A percentile compares a stretch with the other conserved stretches of the same genome.
Evolutionary conservation across 2,113 vertebrate genomes (phyloP).

Genomic region (Gallinago jamesoni): DNA sequence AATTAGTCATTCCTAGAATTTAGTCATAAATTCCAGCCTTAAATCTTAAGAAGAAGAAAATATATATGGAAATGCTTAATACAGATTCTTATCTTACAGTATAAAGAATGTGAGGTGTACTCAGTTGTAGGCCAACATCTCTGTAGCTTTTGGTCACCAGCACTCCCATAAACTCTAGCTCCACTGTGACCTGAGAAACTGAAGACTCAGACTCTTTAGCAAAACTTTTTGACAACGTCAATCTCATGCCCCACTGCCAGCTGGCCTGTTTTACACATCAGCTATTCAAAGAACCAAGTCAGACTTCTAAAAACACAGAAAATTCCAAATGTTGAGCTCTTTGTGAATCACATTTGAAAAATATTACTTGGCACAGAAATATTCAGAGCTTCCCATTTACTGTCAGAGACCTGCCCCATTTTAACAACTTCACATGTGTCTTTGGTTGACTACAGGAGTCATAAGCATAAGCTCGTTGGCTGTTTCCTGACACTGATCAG

Average conservation of each 20-base stretch:
- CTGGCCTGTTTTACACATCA: background rate
- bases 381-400: background rate
- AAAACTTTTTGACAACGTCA: background rate
- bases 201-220: background rate
- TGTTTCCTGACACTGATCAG: background rate
- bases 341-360: background rate
- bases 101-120: background rate
- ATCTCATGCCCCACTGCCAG: background rate
- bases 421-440: background rate
- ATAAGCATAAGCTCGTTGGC: background rate
- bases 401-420: background rate
- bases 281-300: background rate
- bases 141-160: background rate
- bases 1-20: background rate
- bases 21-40: background rate
- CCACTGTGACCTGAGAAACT: background rate
- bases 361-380: background rate
- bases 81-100: background rate
- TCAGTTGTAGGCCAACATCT: background rate
- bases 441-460: background rate
- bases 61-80: background rate
- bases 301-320: background rate
- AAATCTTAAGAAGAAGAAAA: background rate
- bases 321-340: background rate
- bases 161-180: background rate